These are phyloP conservation scores for Stegophylla sp. DNA, from an alignment of 2,888 invertebrate genomes.

Conservation along the genomic window DNA sequence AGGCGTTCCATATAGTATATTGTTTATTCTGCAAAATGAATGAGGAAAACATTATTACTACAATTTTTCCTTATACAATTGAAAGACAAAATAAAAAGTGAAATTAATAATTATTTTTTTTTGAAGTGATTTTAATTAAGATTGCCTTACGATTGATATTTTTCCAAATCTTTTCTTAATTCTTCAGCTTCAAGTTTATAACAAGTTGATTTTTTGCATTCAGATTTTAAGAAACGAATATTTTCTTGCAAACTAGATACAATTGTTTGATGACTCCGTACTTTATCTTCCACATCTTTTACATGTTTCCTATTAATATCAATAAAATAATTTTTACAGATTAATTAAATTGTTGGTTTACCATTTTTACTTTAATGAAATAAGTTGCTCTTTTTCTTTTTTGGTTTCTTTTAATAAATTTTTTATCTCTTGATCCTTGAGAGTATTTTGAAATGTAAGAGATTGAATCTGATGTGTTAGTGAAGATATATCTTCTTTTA, in stretches of 20 bases:
- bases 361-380: slow-evolving; percentile 54
- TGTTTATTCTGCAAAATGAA: slow-evolving; percentile 41
- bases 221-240: slow-evolving; percentile 57
- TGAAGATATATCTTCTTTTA: slow-evolving; percentile 59
- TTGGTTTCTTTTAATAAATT: slow-evolving; percentile 42
- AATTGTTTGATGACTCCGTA: slow-evolving; percentile 52
- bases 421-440: slow-evolving; percentile 60
- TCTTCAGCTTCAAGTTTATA: slow-evolving; percentile 57
- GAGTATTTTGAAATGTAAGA: slow-evolving; percentile 57
- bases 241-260: slow-evolving; percentile 58
- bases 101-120: background rate
- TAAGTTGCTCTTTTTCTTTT: slow-evolving; percentile 52
- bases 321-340: slow-evolving; percentile 19
- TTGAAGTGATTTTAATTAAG: background rate
- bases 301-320: slow-evolving; percentile 48
- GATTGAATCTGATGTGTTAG: slow-evolving; percentile 59
- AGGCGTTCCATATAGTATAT: slow-evolving; percentile 46
- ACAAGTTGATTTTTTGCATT: slow-evolving; percentile 52
- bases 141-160: slow-evolving; percentile 58
- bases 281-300: slow-evolving; percentile 58
- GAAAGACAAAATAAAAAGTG: background rate
- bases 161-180: slow-evolving; percentile 57
- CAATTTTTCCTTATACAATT: background rate
- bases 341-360: background rate
- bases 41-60: background rate